Base-by-base conservation (phyloP, 2,113 vertebrate species). In the Solea senegalensis region DNA sequence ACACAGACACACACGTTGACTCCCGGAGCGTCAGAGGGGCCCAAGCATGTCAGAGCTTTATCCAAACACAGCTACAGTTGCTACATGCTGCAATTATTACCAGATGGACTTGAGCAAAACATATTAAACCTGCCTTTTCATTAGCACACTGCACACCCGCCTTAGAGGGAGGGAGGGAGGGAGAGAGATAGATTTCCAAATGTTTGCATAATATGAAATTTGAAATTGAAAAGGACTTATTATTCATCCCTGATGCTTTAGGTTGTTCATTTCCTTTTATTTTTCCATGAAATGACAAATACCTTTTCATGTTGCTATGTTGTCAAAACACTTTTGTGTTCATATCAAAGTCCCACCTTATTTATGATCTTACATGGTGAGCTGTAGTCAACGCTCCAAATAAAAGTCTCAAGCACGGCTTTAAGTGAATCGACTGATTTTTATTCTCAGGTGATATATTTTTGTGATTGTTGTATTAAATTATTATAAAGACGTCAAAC, bases 21-120 rank as follows among this genome's bases (percentile, higher is more conserved):
- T 68, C 58, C 40, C 52, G 16, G 59, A 76, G 65, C 81, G 86
- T 90, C 89, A 89, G 75, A 70, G 83, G 85, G 85, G 84, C 88
- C 70, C 85, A 67, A 84, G 89, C 80, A 84, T 90, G 86, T 92
- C 89, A 86, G 86, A 83, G 87, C 80, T 89, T 88, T 90, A 88
- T 91, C 89, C 88, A 90, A 92, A 92, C 91, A 92, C 76, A 69
- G 85, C 88, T 88, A 90, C 85, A 74, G 90, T 92, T 91, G 89
- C 91, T 91, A 90, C 86, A 91, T 89, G 81, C 77, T 81, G 48
- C 87, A 89, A 92, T 92, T 91, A 92, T 90, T 90, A 88, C 91
- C 91, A 92, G 90, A 92, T 92, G 89, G 86, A 87, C 71, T 67
- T 13, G 1, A 72, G 77, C 85, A 89, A 86, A 83, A 87, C 74